Conservation (phyloP, 2,888 invertebrate species). For the Pachliopta kotzebuea region DNA sequence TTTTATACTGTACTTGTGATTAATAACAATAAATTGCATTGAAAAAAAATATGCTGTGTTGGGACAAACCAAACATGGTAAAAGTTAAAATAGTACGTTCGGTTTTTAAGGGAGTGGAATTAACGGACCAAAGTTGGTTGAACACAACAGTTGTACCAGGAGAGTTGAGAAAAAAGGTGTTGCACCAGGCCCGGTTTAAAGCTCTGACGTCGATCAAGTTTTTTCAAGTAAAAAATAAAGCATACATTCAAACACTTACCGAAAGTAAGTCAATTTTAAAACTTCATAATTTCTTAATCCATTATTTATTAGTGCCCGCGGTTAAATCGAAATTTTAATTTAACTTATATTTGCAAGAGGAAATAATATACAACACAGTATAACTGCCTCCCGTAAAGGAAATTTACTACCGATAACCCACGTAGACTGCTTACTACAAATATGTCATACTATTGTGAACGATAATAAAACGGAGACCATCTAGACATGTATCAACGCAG, state of each 20-base stretch:
- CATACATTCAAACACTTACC: slow-evolving; percentile 71
- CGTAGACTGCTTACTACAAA: too few species aligned
- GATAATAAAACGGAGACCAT: too few species aligned
- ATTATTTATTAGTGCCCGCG: neutral
- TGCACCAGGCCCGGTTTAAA: slow-evolving; percentile 72
- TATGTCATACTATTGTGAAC: too few species aligned
- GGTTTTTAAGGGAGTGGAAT: slow-evolving; percentile 59
- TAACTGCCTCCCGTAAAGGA: too few species aligned
- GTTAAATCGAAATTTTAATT: neutral
- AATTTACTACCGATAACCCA: too few species aligned
- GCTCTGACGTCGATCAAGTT: slow-evolving; percentile 68
- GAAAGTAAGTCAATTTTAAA: slow-evolving; percentile 56
- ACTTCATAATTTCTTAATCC: neutral
- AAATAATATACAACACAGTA: neutral
- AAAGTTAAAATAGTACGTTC: neutral
- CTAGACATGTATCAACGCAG: too few species aligned
- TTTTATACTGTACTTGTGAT: too few species aligned
- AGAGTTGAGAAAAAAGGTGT: slow-evolving; percentile 68
- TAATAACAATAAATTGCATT: too few species aligned
- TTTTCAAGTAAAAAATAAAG: slow-evolving; percentile 73
- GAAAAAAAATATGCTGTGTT: too few species aligned
- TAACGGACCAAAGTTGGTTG: slow-evolving; percentile 71
- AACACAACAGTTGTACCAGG: slow-evolving; percentile 65
- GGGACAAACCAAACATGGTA: neutral
- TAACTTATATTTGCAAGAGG: neutral